Base-by-base conservation (phyloP, 2,797 vertebrate species). In the Nasua narica region DNA sequence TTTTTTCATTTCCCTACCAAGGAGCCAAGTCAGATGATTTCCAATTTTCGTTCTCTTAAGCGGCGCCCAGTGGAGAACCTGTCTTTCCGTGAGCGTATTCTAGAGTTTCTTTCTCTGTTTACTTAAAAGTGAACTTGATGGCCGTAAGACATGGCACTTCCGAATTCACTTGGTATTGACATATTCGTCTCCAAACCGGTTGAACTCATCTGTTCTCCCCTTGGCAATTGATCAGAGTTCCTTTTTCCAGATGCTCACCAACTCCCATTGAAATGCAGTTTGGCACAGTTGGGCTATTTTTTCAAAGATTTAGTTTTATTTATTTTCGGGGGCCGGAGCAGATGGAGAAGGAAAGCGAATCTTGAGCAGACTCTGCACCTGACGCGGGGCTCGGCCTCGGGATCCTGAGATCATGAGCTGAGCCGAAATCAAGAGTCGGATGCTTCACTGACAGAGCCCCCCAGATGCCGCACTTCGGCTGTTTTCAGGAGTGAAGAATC, bases 141-240 rank as follows among this genome's bases (percentile, higher is more conserved):
- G 8, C 32, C n/a, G 27, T 21, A 6, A 16, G 60, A 9, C 15
- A 3, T 0, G 10, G 0, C n/a, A 2, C 50, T 37, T 40, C 32
- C 52, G 11, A 13, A 11, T 19, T 29, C 8, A 18, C 25, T 12
- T 60, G 85, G 16, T 21, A 0, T 32, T 1, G 18, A 84, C 35
- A 48, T 32, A 0, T 0, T 4, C 52, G 2, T 70, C 13, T 32
- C 35, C 27, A 13, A 3, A 21, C 15, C 1, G 11, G 23, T 19
- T 52, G 72, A 1, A 32, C 48, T 11, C 52, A 4, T 6, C 14
- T 7, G 27, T 14, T 29, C 7, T 46, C 78, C 65, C 14, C 58
- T 2, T 7, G 18, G 23, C 23, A 16, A 1, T 0, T 16, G 1
- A 0, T 32, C 14, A 19, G 54, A 11, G 0, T 14, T 40, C 37